Base-by-base conservation (phyloP, 1,140 invertebrate genomes). In the Trachymyrmex cornetzi region DNA sequence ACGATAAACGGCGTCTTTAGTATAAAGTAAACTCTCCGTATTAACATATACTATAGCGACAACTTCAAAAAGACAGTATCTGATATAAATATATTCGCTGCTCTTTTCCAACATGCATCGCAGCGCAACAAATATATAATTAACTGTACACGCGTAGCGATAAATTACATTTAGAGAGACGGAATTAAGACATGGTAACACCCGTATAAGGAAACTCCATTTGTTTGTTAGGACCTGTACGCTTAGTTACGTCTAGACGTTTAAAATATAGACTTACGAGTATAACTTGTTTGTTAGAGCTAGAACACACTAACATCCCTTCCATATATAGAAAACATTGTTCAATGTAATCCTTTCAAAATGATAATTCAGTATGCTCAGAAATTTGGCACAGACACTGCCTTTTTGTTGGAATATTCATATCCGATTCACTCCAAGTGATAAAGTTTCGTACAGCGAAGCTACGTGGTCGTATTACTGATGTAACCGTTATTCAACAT, bases 401-500 rank as follows among this genome's bases (percentile, higher is more conserved):
- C 81, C 82, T 61, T 72, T 87, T 85, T 81, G 53, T 19, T 77
- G 27, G n/a, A 81, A 81, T 87, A 72, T 9, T 63, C 48, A 30
- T 44, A 16, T 72, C 22, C 50, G 64, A 82, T 82, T 82, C 44
- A 14, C 19, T n/a, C 55, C 64, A 38, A 71, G 38, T 50, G 19
- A 38, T 81, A 67, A 61, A 66, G 34, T 71, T 81, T 16, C 38
- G 57, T 24, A 22, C 64, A 74, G 48, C 71, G 80, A 89, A 81
- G 92, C 92, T 95, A 95, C 92, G 94, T 95, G 38, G 94, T 91
- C n/a, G 94, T 91, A 34, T 93, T 91, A 57, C 94, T 92, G 7
- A 95, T 94, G 74, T 95, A 95, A 59, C 95, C 95, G 53, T 95
- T 95, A 79, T 95, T 95, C n/a, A 94, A 81, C 0, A 89, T 93